Conservation (phyloP, 1,140 invertebrate genomes). For the Spodoptera frugiperda region DNA sequence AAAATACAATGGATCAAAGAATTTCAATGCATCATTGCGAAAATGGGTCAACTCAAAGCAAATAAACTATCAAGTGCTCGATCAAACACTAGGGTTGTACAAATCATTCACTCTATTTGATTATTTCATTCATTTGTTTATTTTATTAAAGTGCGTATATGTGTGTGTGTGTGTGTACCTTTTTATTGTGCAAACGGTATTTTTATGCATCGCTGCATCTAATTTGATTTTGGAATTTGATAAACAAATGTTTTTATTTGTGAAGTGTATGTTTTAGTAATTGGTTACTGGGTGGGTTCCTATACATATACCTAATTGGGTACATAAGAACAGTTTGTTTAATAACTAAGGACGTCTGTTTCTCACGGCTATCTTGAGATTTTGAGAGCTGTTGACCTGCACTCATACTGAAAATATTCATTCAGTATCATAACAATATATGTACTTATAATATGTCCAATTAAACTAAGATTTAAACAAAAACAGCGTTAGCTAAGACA, state of each 20-base stretch:
- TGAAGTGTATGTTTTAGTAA: neutral
- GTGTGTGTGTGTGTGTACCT: neutral
- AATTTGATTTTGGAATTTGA: neutral
- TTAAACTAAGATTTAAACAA: too few relatives aligned
- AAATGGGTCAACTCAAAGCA: slow-evolving; percentile 8
- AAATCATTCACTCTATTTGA: neutral
- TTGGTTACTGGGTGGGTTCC: neutral
- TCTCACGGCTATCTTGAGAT: too few relatives aligned
- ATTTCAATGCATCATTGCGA: slow-evolving; percentile 10
- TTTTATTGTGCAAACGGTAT: neutral
- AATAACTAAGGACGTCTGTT: too few relatives aligned
- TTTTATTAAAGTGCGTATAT: neutral
- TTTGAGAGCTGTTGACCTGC: too few relatives aligned
- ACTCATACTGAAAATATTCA: too few relatives aligned
- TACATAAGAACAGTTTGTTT: too few relatives aligned
- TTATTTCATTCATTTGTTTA: neutral
- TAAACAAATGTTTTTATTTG: neutral
- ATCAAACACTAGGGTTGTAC: neutral
- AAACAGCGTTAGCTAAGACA: too few relatives aligned
- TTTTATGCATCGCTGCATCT: slow-evolving; percentile 4
- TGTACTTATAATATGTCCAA: too few relatives aligned
- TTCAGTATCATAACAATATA: too few relatives aligned
- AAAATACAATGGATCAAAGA: slow-evolving; percentile 8
- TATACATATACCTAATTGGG: too few relatives aligned
- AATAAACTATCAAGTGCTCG: neutral